Conservation (phyloP, 2,113 vertebrate genomes). For the Chionodraco myersi region DNA sequence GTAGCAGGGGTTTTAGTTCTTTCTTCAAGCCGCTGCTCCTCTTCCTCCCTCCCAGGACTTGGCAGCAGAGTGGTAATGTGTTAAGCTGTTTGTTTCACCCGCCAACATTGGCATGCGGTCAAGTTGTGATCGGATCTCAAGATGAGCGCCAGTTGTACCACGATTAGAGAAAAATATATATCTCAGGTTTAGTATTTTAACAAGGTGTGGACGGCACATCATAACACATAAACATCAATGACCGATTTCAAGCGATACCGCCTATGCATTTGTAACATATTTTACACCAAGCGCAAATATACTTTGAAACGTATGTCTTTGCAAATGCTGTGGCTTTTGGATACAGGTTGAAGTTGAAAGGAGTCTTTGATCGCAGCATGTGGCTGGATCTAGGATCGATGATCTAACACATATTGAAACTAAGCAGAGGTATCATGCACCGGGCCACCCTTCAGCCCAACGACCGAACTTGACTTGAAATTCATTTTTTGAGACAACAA, state of each 20-base stretch:
- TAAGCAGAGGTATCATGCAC: constrained; percentile 34
- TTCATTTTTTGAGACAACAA: constrained; percentile 28
- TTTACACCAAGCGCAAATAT: constrained; percentile 10
- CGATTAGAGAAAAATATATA: constrained; percentile 45
- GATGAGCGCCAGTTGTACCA: constrained; percentile 50
- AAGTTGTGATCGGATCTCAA: constrained; percentile 61
- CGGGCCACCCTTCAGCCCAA: constrained; percentile 4
- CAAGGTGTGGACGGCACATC: background rate
- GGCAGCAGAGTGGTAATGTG: constrained; percentile 71
- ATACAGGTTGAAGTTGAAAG: constrained; percentile 65
- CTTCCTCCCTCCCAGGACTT: constrained; percentile 70
- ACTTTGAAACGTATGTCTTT: constrained; percentile 46
- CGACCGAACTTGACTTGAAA: constrained; percentile 20
- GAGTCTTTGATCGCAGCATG: constrained; percentile 72
- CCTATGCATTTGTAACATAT: constrained; percentile 26
- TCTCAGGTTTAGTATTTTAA: constrained; percentile 42
- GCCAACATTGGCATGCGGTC: constrained; percentile 63
- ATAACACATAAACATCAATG: constrained; percentile 43
- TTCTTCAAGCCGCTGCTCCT: constrained; percentile 60
- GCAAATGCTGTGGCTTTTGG: constrained; percentile 38
- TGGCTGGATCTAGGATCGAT: constrained; percentile 34
- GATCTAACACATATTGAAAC: constrained; percentile 64
- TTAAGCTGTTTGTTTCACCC: constrained; percentile 69
- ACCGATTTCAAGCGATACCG: background rate
- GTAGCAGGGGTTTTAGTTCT: constrained; percentile 65